These are phyloP conservation scores for Diploptera punctata DNA, from an alignment of 2,888 invertebrate species.

Conservation along the genomic window DNA sequence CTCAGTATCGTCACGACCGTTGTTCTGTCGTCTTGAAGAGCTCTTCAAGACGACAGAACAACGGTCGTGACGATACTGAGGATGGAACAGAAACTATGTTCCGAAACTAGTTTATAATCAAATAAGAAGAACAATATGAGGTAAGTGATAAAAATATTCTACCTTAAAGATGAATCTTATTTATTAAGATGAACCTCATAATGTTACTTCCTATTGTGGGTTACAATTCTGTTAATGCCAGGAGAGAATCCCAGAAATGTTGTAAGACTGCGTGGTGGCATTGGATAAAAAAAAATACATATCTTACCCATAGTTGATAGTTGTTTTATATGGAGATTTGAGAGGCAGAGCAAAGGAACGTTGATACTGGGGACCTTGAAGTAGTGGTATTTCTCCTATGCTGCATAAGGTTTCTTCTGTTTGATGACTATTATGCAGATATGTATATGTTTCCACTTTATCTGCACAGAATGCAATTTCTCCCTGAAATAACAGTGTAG, in stretches of 20 bases:
- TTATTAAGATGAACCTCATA: too few species aligned
- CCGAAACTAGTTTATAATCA: too few species aligned
- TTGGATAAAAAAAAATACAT: background rate
- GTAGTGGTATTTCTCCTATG: constrained; percentile 31
- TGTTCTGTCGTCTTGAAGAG: too few species aligned
- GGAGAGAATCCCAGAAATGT: background rate
- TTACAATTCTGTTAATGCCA: background rate
- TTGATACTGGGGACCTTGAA: constrained; percentile 24
- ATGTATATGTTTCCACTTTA: constrained; percentile 28
- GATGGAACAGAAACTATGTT: too few species aligned
- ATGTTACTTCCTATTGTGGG: background rate
- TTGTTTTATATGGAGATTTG: background rate
- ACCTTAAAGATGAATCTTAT: too few species aligned
- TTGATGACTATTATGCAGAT: constrained; percentile 23
- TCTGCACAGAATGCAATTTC: constrained; percentile 35
- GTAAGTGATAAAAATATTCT: too few species aligned
- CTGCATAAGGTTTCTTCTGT: constrained; percentile 26
- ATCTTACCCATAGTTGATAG: constrained; percentile 32
- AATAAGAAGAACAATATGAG: too few species aligned
- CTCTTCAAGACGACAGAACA: too few species aligned
- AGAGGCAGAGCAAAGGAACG: constrained; percentile 28
- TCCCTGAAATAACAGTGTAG: constrained; percentile 32
- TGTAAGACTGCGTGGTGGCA: too few species aligned
- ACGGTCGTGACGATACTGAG: too few species aligned
- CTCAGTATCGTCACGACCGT: too few species aligned